These are phyloP conservation scores for Tachycineta bicolor DNA, from an alignment of 2,113 vertebrate genomes.

Conservation along the genomic window DNA sequence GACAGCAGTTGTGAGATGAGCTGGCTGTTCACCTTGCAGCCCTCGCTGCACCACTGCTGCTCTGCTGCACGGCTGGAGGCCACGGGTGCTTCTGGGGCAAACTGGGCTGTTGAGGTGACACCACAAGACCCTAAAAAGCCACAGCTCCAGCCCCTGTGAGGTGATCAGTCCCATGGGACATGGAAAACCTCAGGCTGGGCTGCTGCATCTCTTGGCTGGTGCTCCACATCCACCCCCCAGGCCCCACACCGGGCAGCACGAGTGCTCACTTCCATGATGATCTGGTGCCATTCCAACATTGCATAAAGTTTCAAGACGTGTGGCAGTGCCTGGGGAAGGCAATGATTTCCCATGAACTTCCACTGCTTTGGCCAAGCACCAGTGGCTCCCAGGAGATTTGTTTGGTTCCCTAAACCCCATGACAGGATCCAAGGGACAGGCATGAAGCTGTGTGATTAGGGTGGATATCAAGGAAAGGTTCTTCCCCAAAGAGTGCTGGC, in stretches of 20 bases:
- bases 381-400: background rate
- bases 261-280: fast-evolving
- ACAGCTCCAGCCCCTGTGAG: fast-evolving
- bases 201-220: fast-evolving
- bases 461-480: fast-evolving
- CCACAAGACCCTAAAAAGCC: background rate
- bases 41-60: background rate
- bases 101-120: fast-evolving
- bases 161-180: fast-evolving
- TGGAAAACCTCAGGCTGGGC: background rate
- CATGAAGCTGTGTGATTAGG: background rate
- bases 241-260: fast-evolving
- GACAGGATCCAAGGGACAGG: background rate
- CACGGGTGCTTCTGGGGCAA: fast-evolving
- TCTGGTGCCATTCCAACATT: fast-evolving
- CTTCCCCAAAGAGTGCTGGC: background rate
- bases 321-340: background rate
- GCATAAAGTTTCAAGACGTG: fast-evolving
- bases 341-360: background rate
- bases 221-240: fast-evolving
- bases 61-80: background rate
- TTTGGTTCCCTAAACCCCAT: background rate
- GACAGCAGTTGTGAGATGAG: conserved; percentile 44
- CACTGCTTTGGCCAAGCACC: background rate
- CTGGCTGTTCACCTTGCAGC: background rate